Conservation (phyloP, 1,140 invertebrate species). For the Philotrypesis tridentata region DNA sequence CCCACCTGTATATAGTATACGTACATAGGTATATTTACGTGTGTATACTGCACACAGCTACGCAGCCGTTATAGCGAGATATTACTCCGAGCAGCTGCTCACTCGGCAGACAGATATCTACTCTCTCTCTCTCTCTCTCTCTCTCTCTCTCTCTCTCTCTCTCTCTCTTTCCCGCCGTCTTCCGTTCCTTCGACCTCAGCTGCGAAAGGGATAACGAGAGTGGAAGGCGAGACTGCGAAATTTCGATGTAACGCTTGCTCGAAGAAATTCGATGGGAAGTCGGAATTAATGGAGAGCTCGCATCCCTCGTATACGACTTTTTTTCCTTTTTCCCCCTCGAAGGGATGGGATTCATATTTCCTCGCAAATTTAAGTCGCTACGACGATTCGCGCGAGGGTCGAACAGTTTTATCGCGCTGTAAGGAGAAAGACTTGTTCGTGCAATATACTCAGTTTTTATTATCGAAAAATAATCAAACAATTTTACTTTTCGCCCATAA, state of each 20-base stretch:
- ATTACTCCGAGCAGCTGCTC: not conserved
- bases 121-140: not conserved
- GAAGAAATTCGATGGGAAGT: conserved; percentile 3
- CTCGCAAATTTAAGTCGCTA: too few relatives aligned
- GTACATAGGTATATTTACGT: too few relatives aligned
- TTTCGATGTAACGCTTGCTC: not conserved
- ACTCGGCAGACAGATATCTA: not conserved
- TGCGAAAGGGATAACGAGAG: not conserved
- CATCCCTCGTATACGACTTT: not conserved
- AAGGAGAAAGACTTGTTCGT: not conserved
- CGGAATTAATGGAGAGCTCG: conserved; percentile 1
- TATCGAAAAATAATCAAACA: too few relatives aligned
- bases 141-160: too few relatives aligned
- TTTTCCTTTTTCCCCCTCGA: not conserved
- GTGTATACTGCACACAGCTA: too few relatives aligned
- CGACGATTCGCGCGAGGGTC: too few relatives aligned
- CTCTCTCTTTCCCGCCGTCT: not conserved
- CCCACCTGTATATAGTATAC: too few relatives aligned
- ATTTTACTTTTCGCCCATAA: too few relatives aligned
- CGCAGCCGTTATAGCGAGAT: not conserved
- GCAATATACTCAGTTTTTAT: too few relatives aligned
- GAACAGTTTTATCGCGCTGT: not conserved
- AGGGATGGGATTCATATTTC: not conserved
- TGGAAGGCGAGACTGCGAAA: not conserved
- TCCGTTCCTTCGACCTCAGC: not conserved